Conservation (phyloP, 2,888 invertebrate genomes). For the Lasiommata megera region DNA sequence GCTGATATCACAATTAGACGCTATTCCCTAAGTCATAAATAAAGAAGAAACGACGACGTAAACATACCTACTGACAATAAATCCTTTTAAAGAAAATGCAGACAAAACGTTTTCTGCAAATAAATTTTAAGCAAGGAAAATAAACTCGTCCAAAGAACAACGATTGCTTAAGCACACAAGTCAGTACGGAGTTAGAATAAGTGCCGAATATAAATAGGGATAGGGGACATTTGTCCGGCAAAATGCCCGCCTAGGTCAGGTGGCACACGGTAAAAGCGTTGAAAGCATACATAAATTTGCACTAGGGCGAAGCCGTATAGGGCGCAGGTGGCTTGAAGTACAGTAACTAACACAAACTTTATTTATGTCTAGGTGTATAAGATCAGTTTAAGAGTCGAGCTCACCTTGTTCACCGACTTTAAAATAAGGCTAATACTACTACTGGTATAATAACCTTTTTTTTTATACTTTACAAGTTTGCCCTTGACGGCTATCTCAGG, state of each 20-base stretch:
- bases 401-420: neutral
- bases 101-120: constrained; percentile 20
- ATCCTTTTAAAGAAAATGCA: constrained; percentile 17
- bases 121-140: constrained; percentile 27
- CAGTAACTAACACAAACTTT: constrained; percentile 32
- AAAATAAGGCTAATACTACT: neutral
- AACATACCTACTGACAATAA: constrained; percentile 3
- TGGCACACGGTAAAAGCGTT: constrained; percentile 75
- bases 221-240: constrained; percentile 65
- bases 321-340: constrained; percentile 66
- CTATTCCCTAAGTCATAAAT: neutral
- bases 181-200: constrained; percentile 49
- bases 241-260: constrained; percentile 76
- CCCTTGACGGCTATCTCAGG: no score
- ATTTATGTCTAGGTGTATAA: constrained; percentile 23
- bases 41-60: neutral
- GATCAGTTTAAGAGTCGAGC: neutral
- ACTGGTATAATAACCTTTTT: no score
- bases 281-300: constrained; percentile 77
- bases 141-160: constrained; percentile 27
- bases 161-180: constrained; percentile 38
- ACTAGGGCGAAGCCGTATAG: constrained; percentile 59
- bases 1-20: neutral
- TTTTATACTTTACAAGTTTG: no score
- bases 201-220: constrained; percentile 64